Conservation (phyloP, 2,888 invertebrate genomes). For the Eurytoma adleriae region DNA sequence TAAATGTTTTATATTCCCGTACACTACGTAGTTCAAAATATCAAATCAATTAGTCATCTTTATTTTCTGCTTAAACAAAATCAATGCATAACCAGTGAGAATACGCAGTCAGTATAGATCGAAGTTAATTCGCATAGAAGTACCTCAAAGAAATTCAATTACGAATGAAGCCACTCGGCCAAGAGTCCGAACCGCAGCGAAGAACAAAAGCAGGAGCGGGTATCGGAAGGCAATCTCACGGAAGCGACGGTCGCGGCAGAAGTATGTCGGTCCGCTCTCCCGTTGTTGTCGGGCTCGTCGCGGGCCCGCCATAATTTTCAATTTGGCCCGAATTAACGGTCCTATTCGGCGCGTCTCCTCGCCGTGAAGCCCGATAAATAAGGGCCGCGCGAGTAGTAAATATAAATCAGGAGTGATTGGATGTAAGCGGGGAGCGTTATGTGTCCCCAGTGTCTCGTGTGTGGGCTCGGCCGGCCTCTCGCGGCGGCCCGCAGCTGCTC, state of each 20-base stretch:
- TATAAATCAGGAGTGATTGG: slow-evolving; percentile 76
- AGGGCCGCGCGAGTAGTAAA: slow-evolving; percentile 71
- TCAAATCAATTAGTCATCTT: no score
- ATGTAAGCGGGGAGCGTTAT: slow-evolving; percentile 76
- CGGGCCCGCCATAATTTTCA: slow-evolving; percentile 72
- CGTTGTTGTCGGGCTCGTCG: neutral
- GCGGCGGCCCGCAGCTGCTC: slow-evolving; percentile 47
- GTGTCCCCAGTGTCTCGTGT: slow-evolving; percentile 76
- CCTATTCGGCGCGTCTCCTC: slow-evolving; percentile 69
- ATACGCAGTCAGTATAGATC: no score
- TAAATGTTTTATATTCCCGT: no score
- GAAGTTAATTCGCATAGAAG: no score
- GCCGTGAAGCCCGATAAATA: slow-evolving; percentile 74
- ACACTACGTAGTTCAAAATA: no score
- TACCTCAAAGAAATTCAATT: no score
- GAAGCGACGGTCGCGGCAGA: neutral
- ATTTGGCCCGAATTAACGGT: slow-evolving; percentile 75
- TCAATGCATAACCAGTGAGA: no score
- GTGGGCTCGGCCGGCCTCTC: slow-evolving; percentile 63
- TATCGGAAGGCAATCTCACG: neutral
- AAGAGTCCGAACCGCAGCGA: neutral
- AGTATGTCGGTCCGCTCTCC: neutral
- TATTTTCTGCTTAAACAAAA: no score
- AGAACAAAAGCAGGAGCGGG: neutral
- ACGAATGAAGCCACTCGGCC: neutral